A percentile compares a stretch with the other conserved stretches of the same genome.
These are phyloP conservation scores for Heliothis peltigera DNA, from an alignment of 2,888 invertebrate genomes.

Conservation along the genomic window DNA sequence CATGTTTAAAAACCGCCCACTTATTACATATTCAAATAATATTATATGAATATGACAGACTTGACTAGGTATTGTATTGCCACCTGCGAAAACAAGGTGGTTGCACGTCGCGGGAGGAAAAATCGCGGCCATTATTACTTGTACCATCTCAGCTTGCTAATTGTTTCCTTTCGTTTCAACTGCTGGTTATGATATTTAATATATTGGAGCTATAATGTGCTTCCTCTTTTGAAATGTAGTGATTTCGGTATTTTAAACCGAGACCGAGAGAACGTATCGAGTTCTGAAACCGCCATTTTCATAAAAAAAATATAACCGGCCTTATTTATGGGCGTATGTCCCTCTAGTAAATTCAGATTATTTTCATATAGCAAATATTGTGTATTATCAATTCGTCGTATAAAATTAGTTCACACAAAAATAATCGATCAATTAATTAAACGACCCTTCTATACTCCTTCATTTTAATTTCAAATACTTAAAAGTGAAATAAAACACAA, in stretches of 20 bases:
- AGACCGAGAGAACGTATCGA: too few species aligned
- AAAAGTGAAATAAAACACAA: conserved; percentile 58
- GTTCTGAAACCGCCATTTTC: not conserved
- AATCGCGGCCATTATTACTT: conserved; percentile 69
- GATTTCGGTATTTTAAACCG: conserved; percentile 6
- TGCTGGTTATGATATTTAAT: conserved; percentile 44
- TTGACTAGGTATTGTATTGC: conserved; percentile 60
- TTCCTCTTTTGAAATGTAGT: conserved; percentile 25
- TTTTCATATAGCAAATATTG: not conserved
- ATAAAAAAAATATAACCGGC: not conserved
- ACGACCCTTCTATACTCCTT: conserved; percentile 27
- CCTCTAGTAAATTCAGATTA: not conserved
- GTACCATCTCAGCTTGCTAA: conserved; percentile 83
- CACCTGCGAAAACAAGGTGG: conserved; percentile 78
- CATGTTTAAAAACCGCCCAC: not conserved
- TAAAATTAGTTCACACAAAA: not conserved
- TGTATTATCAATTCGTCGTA: not conserved
- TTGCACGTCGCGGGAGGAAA: conserved; percentile 64
- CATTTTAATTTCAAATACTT: conserved; percentile 37
- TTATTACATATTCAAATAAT: conserved; percentile 24
- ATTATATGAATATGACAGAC: conserved; percentile 13
- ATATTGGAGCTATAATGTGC: conserved; percentile 36
- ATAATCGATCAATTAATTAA: conserved; percentile 35
- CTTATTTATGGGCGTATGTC: too few species aligned
- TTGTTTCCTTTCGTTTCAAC: conserved; percentile 76